Percentiles rank a stretch among this genome's conserved stretches.
These are phyloP conservation scores for Lycaena phlaeas DNA, from an alignment of 2,888 invertebrate species.

Conservation along the genomic window DNA sequence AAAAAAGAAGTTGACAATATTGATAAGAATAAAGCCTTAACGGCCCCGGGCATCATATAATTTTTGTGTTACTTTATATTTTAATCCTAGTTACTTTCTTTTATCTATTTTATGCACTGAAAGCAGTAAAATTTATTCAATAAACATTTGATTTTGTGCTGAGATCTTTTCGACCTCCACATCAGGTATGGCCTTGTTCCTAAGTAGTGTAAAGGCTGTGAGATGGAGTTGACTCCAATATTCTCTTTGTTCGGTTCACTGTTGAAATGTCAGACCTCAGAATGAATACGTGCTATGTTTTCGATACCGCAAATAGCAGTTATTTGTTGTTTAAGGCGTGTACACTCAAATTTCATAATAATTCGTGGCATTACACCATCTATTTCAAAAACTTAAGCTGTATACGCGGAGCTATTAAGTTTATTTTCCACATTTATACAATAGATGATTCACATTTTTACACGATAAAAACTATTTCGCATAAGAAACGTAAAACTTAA, in stretches of 20 bases:
- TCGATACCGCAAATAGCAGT: conserved; percentile 20
- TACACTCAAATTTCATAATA: conserved; percentile 28
- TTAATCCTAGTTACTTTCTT: too few species aligned
- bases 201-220: conserved; percentile 24
- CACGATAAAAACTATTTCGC: background rate
- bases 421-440: conserved; percentile 14
- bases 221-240: conserved; percentile 37
- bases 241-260: conserved; percentile 43
- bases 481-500: too few species aligned
- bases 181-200: conserved; percentile 33
- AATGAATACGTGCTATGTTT: conserved; percentile 35
- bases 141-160: too few species aligned
- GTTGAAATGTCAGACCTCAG: conserved; percentile 48
- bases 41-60: too few species aligned
- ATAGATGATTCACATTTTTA: background rate
- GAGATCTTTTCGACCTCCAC: conserved; percentile 16
- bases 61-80: too few species aligned
- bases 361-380: conserved; percentile 25
- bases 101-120: too few species aligned
- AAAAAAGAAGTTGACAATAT: too few species aligned
- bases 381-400: conserved; percentile 26
- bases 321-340: conserved; percentile 17
- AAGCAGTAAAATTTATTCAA: too few species aligned
- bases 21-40: too few species aligned
- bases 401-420: conserved; percentile 11